A percentile compares a stretch with the other conserved stretches of the same genome.
These are phyloP conservation scores for Dromiciops gliroides DNA, from an alignment of 2,113 vertebrate genomes.

Conservation along the genomic window DNA sequence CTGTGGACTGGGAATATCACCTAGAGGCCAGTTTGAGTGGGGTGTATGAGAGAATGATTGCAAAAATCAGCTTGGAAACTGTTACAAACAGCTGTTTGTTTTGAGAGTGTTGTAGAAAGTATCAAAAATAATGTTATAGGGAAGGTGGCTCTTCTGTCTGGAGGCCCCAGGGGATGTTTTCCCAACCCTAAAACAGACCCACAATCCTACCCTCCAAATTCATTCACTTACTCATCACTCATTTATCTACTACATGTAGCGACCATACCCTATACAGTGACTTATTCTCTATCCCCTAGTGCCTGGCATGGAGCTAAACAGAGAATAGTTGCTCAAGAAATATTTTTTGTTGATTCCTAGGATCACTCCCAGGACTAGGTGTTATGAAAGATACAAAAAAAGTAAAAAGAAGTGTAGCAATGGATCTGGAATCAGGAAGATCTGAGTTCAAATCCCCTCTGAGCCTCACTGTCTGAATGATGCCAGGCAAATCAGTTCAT, in stretches of 20 bases:
- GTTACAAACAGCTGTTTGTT: slow-evolving; percentile 13
- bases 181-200: not conserved
- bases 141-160: slow-evolving; percentile 5
- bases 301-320: not conserved
- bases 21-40: not conserved
- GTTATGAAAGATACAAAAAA: not conserved
- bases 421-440: not conserved
- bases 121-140: not conserved
- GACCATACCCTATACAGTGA: not conserved
- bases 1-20: not conserved
- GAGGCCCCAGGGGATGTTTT: not conserved
- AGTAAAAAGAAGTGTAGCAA: not conserved
- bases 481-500: not conserved
- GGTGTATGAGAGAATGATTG: not conserved
- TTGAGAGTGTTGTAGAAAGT: not conserved
- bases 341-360: slow-evolving; percentile 2
- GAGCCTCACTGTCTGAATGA: not conserved
- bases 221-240: not conserved
- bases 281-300: not conserved
- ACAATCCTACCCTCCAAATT: not conserved
- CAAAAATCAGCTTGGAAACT: not conserved
- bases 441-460: not conserved
- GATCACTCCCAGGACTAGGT: not conserved
- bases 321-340: slow-evolving; percentile 3
- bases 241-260: not conserved